These are phyloP conservation scores for Anthonomus grandis DNA, from an alignment of 1,140 invertebrate genomes.

Conservation along the genomic window DNA sequence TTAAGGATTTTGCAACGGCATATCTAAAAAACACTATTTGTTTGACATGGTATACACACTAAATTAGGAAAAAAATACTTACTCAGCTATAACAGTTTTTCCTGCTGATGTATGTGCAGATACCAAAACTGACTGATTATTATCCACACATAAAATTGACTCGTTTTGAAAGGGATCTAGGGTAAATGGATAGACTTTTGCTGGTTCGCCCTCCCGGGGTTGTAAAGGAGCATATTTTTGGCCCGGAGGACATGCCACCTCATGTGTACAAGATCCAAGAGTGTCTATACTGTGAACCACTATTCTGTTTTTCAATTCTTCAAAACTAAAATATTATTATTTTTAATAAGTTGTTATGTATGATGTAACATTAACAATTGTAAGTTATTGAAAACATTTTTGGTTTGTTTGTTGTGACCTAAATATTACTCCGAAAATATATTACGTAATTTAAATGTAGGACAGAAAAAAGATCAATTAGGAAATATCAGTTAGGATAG, in stretches of 20 bases:
- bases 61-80: constrained; percentile 61
- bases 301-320: constrained; percentile 64
- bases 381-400: too few species aligned
- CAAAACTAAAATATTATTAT: too few species aligned
- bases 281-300: constrained; percentile 85
- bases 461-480: too few species aligned
- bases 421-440: too few species aligned
- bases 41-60: too few species aligned
- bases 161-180: constrained; percentile 98
- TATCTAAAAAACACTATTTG: constrained; percentile 53
- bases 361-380: too few species aligned
- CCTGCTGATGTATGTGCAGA: constrained; percentile 99
- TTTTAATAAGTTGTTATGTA: too few species aligned
- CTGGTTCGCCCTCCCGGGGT: constrained; percentile 61
- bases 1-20: constrained; percentile 67
- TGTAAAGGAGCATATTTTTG: constrained; percentile 76
- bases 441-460: too few species aligned
- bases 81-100: constrained; percentile 99
- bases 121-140: constrained; percentile 95
- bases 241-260: constrained; percentile 86
- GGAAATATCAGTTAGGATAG: too few species aligned
- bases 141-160: constrained; percentile 96
- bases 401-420: too few species aligned
- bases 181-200: constrained; percentile 92
- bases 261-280: constrained; percentile 86